phyloP scores from a whole-genome alignment of 2,797 vertebrate genomes.

The Leucoraja ocellata region DNA sequence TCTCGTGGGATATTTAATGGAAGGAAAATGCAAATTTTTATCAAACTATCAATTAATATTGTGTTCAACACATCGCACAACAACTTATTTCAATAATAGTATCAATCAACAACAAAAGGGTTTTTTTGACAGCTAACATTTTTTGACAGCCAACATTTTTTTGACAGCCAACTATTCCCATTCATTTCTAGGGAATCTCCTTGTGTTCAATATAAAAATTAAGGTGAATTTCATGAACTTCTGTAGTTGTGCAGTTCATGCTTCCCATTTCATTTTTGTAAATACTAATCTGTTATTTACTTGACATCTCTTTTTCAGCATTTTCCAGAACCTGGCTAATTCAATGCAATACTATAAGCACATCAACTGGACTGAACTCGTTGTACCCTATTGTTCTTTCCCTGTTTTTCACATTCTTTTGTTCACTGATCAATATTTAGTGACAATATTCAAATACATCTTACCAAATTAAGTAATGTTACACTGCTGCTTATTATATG shows the following conservation, averaged over 20 bases:
- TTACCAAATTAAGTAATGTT: not conserved
- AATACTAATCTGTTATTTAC: not conserved
- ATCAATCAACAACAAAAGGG: too few relatives aligned
- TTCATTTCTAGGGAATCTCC: constrained; percentile 30
- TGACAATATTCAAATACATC: constrained; percentile 4
- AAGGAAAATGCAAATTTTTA: not conserved
- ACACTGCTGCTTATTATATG: not conserved
- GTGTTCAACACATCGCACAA: not conserved
- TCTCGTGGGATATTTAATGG: not conserved
- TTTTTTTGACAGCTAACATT: constrained; percentile 9
- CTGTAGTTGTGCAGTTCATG: constrained; percentile 17
- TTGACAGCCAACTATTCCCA: constrained; percentile 12
- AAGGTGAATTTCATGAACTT: constrained; percentile 28
- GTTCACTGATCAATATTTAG: constrained; percentile 6
- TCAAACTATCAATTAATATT: not conserved
- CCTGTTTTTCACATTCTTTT: not conserved
- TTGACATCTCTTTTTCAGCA: constrained; percentile 31
- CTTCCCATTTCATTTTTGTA: constrained; percentile 14
- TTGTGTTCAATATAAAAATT: constrained; percentile 21
- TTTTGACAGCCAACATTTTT: not conserved
- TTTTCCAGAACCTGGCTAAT: constrained; percentile 29
- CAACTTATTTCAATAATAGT: not conserved
- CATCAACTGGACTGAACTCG: constrained; percentile 4
- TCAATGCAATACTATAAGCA: constrained; percentile 27
- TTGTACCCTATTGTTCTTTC: not conserved